Percentiles rank a stretch among this genome's conserved stretches.
Conservation (phyloP, 2,113 vertebrate genomes). For the Oncorhynchus gorbuscha region DNA sequence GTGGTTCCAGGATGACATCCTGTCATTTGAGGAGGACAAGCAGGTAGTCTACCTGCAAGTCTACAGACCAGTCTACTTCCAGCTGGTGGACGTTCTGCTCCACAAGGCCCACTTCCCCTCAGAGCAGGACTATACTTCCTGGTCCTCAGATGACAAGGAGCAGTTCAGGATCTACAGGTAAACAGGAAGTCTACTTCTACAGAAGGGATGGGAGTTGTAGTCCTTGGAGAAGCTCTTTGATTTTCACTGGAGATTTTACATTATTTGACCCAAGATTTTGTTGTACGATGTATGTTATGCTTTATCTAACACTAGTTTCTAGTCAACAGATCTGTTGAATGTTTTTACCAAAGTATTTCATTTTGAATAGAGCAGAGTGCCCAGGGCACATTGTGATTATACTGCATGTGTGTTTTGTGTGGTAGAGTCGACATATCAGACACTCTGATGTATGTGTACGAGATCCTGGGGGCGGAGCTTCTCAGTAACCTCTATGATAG, state of each 20-base stretch:
- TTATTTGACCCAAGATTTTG: no score
- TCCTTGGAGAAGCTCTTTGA: neutral
- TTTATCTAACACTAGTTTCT: no score
- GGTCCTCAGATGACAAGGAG: conserved; percentile 96
- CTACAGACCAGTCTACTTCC: conserved; percentile 94
- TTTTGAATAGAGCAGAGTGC: neutral
- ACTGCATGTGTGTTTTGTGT: conserved; percentile 9
- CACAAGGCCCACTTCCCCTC: conserved; percentile 94
- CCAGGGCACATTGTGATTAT: neutral
- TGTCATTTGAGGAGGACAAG: conserved; percentile 91
- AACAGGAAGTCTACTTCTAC: conserved; percentile 15
- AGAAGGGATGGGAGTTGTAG: neutral
- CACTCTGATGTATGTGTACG: conserved; percentile 96
- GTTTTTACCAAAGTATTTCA: neutral
- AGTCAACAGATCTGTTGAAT: neutral
- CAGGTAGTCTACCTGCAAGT: conserved; percentile 92
- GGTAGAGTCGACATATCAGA: conserved; percentile 96
- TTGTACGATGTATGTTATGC: no score
- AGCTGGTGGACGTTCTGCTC: conserved; percentile 92
- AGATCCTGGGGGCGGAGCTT: conserved; percentile 94
- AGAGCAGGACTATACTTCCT: conserved; percentile 86
- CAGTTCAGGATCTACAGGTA: conserved; percentile 97
- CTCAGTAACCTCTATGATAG: conserved; percentile 96
- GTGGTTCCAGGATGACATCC: conserved; percentile 86
- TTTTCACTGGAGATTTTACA: neutral